These are phyloP conservation scores for Epinotia bilunana DNA, from an alignment of 2,888 invertebrate species.

Conservation along the genomic window DNA sequence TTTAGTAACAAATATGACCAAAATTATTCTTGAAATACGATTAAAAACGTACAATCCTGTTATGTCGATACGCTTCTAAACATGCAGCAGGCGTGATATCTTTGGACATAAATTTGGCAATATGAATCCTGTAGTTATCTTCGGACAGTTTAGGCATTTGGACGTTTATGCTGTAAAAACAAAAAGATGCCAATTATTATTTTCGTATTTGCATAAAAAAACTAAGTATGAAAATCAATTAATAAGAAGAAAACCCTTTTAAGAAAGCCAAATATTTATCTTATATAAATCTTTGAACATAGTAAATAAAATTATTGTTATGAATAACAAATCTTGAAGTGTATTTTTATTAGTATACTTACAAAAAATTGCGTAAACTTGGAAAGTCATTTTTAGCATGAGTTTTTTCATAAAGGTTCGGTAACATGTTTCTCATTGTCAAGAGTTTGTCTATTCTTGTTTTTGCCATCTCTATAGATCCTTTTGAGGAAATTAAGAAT, in stretches of 20 bases:
- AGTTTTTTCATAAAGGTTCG: conserved; percentile 56
- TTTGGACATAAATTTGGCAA: background rate
- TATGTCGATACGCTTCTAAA: conserved; percentile 11
- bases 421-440: conserved; percentile 62
- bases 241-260: too few species aligned
- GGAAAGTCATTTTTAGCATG: conserved; percentile 54
- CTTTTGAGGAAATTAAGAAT: conserved; percentile 60
- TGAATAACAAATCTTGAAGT: too few species aligned
- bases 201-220: too few species aligned
- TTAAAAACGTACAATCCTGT: conserved; percentile 7
- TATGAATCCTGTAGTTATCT: conserved; percentile 29
- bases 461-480: conserved; percentile 65
- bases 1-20: background rate
- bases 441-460: conserved; percentile 62
- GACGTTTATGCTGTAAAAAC: conserved; percentile 4
- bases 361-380: conserved; percentile 53
- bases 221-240: background rate
- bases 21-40: background rate
- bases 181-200: background rate
- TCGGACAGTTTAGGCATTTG: background rate
- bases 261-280: too few species aligned
- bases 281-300: too few species aligned
- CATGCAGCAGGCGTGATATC: background rate
- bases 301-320: too few species aligned
- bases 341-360: conserved; percentile 49